Evolutionary conservation across 2,797 vertebrate species (phyloP).

Genomic region (Nyctibius grandis): DNA sequence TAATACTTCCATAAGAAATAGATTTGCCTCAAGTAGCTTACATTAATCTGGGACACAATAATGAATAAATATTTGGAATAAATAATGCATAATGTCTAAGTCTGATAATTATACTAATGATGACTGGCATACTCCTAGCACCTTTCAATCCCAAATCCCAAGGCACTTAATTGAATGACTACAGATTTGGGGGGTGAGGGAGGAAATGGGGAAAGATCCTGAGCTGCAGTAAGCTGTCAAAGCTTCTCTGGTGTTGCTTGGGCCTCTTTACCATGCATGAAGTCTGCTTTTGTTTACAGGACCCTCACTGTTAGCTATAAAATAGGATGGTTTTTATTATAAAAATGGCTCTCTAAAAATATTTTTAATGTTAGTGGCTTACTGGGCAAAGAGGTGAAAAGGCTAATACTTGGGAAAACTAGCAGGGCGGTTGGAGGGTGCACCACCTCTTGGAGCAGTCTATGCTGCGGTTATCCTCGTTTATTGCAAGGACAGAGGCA

Average conservation of each 20-base stretch:
- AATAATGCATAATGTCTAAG: constrained; percentile 45
- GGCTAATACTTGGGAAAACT: neutral
- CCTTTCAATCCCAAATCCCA: neutral
- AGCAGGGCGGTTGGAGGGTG: neutral
- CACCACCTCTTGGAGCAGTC: neutral
- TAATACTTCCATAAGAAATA: constrained; percentile 21
- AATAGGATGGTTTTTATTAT: neutral
- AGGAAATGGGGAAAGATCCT: neutral
- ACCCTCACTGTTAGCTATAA: neutral
- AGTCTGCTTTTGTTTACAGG: neutral
- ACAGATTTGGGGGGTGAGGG: neutral
- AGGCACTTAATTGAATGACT: neutral
- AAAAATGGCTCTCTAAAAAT: neutral
- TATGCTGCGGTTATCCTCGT: accelerated
- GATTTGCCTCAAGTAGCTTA: constrained; percentile 44
- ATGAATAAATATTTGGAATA: constrained; percentile 60
- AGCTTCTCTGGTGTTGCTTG: neutral
- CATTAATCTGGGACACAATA: constrained; percentile 38
- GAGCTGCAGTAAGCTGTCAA: neutral
- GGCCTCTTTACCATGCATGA: neutral
- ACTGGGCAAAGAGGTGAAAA: neutral
- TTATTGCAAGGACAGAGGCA: neutral
- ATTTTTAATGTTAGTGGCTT: neutral
- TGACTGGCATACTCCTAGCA: neutral
- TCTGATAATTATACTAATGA: constrained; percentile 52